Conservation (phyloP, 2,888 invertebrate genomes). For the Camptogramma bilineatum region DNA sequence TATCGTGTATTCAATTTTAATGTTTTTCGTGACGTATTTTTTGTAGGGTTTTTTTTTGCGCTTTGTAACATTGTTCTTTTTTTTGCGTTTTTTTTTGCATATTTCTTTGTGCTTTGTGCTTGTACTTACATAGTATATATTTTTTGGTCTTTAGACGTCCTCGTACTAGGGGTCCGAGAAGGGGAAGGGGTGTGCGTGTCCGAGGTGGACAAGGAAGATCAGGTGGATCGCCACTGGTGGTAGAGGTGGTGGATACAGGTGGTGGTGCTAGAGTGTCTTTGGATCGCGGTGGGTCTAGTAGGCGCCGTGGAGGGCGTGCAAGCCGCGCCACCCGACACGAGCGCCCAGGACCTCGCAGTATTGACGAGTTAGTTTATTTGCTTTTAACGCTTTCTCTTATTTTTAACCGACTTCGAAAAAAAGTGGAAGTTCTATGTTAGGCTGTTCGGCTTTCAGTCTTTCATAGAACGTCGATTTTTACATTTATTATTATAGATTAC, state of each 20-base stretch:
- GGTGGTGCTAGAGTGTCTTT: slow-evolving; percentile 8
- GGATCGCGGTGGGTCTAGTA: slow-evolving; percentile 19
- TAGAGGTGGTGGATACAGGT: slow-evolving; percentile 8
- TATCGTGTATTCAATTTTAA: slow-evolving; percentile 18
- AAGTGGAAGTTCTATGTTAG: slow-evolving; percentile 17
- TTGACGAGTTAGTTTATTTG: slow-evolving; percentile 20
- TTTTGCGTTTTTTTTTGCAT: slow-evolving; percentile 18
- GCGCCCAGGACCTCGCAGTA: slow-evolving; percentile 21
- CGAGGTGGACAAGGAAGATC: slow-evolving; percentile 18
- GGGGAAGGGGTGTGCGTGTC: slow-evolving; percentile 17
- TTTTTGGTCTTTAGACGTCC: slow-evolving; percentile 19
- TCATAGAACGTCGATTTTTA: slow-evolving; percentile 14
- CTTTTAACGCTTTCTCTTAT: slow-evolving; percentile 16
- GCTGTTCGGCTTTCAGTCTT: slow-evolving; percentile 10
- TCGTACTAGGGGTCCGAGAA: slow-evolving; percentile 7
- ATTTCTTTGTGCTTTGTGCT: slow-evolving; percentile 15
- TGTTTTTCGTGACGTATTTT: slow-evolving; percentile 16
- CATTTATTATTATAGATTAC: slow-evolving; percentile 19
- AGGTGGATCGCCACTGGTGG: slow-evolving; percentile 16
- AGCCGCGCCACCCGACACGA: slow-evolving; percentile 17
- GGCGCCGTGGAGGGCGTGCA: slow-evolving; percentile 16
- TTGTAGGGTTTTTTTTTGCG: slow-evolving; percentile 17
- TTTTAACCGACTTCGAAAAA: slow-evolving; percentile 22
- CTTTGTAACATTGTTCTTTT: slow-evolving; percentile 13
- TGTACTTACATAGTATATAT: slow-evolving; percentile 8